These are phyloP conservation scores for Agriopis marginaria DNA, from an alignment of 2,888 invertebrate genomes.

Conservation along the genomic window DNA sequence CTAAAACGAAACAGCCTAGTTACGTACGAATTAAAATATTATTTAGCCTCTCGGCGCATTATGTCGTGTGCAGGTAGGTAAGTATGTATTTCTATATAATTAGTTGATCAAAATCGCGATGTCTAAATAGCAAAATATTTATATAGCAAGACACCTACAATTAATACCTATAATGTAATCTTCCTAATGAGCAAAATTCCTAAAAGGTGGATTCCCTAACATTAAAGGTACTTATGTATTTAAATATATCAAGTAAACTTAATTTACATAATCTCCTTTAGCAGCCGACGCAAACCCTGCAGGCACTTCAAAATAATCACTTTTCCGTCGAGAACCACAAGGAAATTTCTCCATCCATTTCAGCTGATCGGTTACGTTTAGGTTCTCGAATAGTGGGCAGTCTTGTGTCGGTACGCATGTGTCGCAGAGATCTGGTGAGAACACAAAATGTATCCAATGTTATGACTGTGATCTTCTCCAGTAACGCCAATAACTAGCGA, in stretches of 20 bases:
- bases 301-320: slow-evolving; percentile 39
- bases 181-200: background rate
- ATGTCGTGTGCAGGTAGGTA: no score
- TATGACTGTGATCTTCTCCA: background rate
- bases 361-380: slow-evolving; percentile 61
- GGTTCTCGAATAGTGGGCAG: slow-evolving; percentile 58
- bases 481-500: background rate
- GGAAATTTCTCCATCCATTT: slow-evolving; percentile 59
- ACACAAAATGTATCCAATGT: slow-evolving; percentile 9
- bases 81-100: no score
- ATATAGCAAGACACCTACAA: no score
- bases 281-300: slow-evolving; percentile 56
- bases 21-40: no score
- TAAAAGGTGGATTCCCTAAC: no score
- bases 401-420: slow-evolving; percentile 61
- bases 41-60: no score
- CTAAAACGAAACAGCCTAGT: no score
- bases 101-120: no score
- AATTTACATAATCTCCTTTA: slow-evolving; percentile 64
- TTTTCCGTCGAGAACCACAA: slow-evolving; percentile 47
- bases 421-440: slow-evolving; percentile 63
- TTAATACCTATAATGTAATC: no score
- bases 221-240: background rate
- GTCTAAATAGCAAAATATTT: no score
- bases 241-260: background rate